Percentiles rank a stretch among this genome's conserved stretches.
These are phyloP conservation scores for Drosophila atripex DNA, from an alignment of 2,888 invertebrate species.

Conservation along the genomic window DNA sequence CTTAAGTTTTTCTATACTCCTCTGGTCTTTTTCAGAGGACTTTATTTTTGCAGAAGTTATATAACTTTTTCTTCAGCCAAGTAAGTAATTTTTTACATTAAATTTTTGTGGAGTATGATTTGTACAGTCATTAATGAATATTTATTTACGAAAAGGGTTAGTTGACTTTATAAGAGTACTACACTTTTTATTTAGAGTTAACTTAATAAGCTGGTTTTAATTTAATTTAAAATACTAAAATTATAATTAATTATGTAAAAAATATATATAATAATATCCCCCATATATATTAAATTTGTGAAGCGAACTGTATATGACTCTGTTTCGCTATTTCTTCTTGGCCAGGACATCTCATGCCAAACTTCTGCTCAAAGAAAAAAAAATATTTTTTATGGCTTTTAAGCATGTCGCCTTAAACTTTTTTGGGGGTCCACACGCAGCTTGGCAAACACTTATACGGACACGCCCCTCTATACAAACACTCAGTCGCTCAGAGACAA, in stretches of 20 bases:
- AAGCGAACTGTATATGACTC: conserved; percentile 6
- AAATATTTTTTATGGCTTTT: conserved; percentile 71
- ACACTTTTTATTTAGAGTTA: too few relatives aligned
- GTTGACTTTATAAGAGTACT: too few relatives aligned
- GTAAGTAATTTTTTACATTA: conserved; percentile 6
- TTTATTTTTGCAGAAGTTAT: conserved; percentile 23
- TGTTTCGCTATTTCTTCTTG: conserved; percentile 6
- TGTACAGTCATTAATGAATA: background rate
- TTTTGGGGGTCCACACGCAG: conserved; percentile 47
- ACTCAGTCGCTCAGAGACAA: conserved; percentile 20
- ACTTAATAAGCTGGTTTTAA: too few relatives aligned
- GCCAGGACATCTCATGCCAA: conserved; percentile 34
- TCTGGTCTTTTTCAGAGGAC: background rate
- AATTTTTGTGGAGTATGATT: background rate
- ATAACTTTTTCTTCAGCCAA: conserved; percentile 16
- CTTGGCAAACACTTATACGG: conserved; percentile 42
- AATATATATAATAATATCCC: background rate
- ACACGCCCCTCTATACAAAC: conserved; percentile 15
- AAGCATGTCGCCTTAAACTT: conserved; percentile 60
- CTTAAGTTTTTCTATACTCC: conserved; percentile 48
- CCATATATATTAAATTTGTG: background rate
- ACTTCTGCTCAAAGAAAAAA: conserved; percentile 52
- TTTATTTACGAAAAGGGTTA: too few relatives aligned
- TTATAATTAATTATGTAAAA: background rate
- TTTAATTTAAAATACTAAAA: too few relatives aligned